These are phyloP conservation scores for Blastobasis lacticolella DNA, from an alignment of 2,888 invertebrate species.

Conservation along the genomic window DNA sequence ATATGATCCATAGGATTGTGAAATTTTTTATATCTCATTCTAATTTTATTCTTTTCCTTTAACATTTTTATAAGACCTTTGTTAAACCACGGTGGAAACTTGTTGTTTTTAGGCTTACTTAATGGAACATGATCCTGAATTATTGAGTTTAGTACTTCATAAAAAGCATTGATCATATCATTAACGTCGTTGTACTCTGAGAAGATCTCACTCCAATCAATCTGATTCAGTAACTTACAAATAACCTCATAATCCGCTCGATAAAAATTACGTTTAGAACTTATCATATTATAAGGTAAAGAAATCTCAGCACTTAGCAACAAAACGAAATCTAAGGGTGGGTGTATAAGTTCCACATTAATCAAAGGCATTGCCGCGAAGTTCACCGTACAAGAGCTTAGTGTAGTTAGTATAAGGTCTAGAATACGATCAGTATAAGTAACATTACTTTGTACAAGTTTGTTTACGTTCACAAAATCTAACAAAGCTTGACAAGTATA, in stretches of 20 bases:
- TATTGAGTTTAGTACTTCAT: not conserved
- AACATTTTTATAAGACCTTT: conserved; percentile 1
- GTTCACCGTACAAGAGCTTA: not conserved
- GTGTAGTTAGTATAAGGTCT: conserved; percentile 3
- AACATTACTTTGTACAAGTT: conserved; percentile 5
- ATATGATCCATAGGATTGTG: conserved; percentile 7
- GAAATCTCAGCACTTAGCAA: not conserved
- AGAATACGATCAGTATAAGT: conserved; percentile 1
- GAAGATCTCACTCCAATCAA: not conserved
- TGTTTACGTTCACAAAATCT: conserved; percentile 5
- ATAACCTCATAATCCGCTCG: conserved; percentile 2
- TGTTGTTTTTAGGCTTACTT: not conserved
- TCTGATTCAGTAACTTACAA: not conserved
- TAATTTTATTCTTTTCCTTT: conserved; percentile 7
- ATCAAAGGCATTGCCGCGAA: not conserved
- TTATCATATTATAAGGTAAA: not conserved
- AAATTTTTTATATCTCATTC: conserved; percentile 5
- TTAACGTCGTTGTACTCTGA: not conserved
- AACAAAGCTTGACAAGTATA: conserved; percentile 1
- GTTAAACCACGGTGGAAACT: conserved; percentile 6
- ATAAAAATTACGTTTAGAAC: conserved; percentile 1
- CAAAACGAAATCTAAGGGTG: conserved; percentile 4
- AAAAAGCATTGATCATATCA: conserved; percentile 3
- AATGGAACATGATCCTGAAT: conserved; percentile 1
- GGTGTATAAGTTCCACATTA: conserved; percentile 2